Base-by-base conservation (phyloP, 2,888 invertebrate species). In the Eudasyphora cyanicolor region DNA sequence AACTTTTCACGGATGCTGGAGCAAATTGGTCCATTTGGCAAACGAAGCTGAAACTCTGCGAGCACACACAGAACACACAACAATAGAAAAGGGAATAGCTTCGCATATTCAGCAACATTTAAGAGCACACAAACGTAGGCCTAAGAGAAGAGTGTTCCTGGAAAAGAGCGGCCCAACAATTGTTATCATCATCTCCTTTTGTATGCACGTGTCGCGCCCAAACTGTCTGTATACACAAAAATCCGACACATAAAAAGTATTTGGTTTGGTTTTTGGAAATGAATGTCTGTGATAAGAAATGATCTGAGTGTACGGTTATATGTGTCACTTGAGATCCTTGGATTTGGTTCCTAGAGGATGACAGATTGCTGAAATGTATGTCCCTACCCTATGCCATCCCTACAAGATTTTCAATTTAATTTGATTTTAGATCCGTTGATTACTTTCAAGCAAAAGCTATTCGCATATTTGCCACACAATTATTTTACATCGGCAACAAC, bases 201-300 rank as follows among this genome's bases (percentile, higher is more conserved):
- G 85, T 86, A 78, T 82, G 85, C 85, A 86, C 86, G 86, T 86
- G 86, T 86, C 87, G 86, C 86, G 86, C 86, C 87, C 87, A 87
- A 87, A 86, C 77, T 86, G 82, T 85, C 77, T 86, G 82, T 85
- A 81, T 85, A 86, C 83, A 86, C 79, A 85, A 78, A 84, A 78
- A 81, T 79, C 73, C 62, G 60, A 73, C 67, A 83, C 67, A 42
- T 51, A 57, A 57, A 76, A 69, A 57, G 29, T 64, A 67, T 38
- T 60, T 67, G 24, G 42, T 67, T n/a, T n/a, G n/a, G n/a, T n/a
- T n/a, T n/a, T n/a, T n/a, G n/a, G n/a, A n/a, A n/a, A n/a, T 21
- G 64, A 70, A 70, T 67, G 24, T 24, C 57, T 1, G 3, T 76
- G 67, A 67, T 57, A 35, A 74, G 60, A 54, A n/a, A n/a, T n/a